These are phyloP conservation scores for Muraenolepis orangiensis DNA, from an alignment of 2,797 vertebrate genomes.

Conservation along the genomic window DNA sequence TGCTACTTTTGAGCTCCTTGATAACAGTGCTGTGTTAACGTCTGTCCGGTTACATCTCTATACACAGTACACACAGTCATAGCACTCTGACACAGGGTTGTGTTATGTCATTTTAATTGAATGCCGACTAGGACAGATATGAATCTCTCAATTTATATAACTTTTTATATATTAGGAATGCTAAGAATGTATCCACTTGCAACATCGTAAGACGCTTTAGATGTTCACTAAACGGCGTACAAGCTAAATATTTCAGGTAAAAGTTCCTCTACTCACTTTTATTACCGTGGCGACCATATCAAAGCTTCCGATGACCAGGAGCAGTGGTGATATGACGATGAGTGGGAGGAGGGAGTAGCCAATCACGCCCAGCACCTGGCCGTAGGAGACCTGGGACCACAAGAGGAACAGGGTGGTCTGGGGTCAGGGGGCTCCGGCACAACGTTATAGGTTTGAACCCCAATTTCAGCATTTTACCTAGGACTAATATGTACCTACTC, in stretches of 20 bases:
- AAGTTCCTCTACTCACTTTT: slow-evolving; percentile 81
- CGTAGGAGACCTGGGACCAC: slow-evolving; percentile 87
- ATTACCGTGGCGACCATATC: slow-evolving; percentile 90
- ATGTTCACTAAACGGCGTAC: neutral
- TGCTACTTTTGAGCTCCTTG: neutral
- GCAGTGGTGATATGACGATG: slow-evolving; percentile 92
- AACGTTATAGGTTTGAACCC: neutral
- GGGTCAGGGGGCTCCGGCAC: neutral
- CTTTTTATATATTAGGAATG: too few relatives aligned
- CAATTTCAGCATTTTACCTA: neutral
- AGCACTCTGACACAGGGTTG: neutral
- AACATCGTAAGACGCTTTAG: too few relatives aligned
- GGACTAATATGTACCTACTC: slow-evolving; percentile 5
- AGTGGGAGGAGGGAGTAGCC: slow-evolving; percentile 97
- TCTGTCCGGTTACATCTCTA: too few relatives aligned
- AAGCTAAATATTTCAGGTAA: neutral
- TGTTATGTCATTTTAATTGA: neutral
- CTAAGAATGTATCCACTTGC: too few relatives aligned
- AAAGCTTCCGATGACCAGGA: slow-evolving; percentile 89
- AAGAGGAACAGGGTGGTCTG: neutral
- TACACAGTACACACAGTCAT: too few relatives aligned
- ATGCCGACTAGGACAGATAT: neutral
- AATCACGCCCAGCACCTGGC: slow-evolving; percentile 96
- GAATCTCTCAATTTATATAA: too few relatives aligned
- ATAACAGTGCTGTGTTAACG: neutral